Evolutionary conservation across 2,113 vertebrate genomes (phyloP), one percentile per base, ranked within the genome.

Genomic region (Cololabis saira): DNA sequence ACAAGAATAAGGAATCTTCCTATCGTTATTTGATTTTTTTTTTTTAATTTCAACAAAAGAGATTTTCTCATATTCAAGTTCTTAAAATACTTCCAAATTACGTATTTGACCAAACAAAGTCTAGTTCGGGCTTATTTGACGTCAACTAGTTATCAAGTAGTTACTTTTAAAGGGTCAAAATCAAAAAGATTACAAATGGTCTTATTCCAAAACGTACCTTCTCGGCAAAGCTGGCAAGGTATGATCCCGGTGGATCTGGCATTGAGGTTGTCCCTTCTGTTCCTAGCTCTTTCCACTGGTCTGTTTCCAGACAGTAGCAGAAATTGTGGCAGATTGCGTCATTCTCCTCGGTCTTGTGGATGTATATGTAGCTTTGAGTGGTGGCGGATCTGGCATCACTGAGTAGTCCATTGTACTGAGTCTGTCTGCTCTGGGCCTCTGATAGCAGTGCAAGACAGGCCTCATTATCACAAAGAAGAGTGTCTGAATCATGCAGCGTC

Each of bases 261-360:
- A 97, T 84, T 42, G 65, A 7, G 48, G 16, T 16, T 48, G 54
- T 2, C 65, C 72, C 0, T 68, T 89, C 91, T 0, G 91, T 87
- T n/a, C 90, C 91, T 22, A 98, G 85, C 49, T 96, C 95, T 65
- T 86, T 95, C 98, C 98, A 99, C 15, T 86, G 92, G 74, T 98
- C 94, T 16, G 91, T 92, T 86, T 93, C 93, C 75, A 97, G 92
- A 70, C 95, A 95, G 83, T 98, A 99, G 91, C 96, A 98, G 92
- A 99, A 98, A 0, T 95, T 95, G 68, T 96, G 93, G 3, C 83
- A 90, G 18, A 87, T 92, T 82, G 93, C 92, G 56, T 94, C 91
- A 16, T 93, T 93, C 86, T 97, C 96, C 68, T 97, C 96, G 0
- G 96, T 99, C 92, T 99, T 99, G 86, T 97, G 95, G 77, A 98